These are phyloP conservation scores for Margaritifera margaritifera DNA, from an alignment of 2,888 invertebrate species.

Conservation along the genomic window DNA sequence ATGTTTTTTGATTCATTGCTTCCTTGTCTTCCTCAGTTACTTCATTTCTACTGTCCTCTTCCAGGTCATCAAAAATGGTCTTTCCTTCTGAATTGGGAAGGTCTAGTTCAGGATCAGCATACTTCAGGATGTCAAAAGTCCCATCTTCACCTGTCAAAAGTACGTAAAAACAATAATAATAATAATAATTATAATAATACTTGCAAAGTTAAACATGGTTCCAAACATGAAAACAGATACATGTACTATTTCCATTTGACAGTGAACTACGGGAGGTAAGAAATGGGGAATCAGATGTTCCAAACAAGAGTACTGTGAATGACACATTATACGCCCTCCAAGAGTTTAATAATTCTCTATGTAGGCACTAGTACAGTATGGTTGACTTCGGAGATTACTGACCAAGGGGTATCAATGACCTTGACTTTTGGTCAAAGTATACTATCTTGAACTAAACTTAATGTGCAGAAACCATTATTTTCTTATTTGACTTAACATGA, in stretches of 20 bases:
- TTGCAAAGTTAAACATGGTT: neutral
- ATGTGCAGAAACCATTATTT: no score
- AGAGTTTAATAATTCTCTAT: no score
- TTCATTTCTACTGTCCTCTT: conserved; percentile 28
- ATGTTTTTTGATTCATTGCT: conserved; percentile 19
- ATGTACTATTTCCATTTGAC: neutral
- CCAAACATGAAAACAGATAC: neutral
- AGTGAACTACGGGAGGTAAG: no score
- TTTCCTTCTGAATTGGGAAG: conserved; percentile 81
- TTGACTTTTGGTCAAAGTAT: no score
- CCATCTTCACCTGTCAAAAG: conserved; percentile 75
- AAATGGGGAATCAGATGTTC: no score
- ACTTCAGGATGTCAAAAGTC: conserved; percentile 92
- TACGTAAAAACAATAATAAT: neutral
- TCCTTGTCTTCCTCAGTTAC: conserved; percentile 32
- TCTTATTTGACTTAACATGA: no score
- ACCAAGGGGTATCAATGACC: no score
- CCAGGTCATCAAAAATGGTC: conserved; percentile 85
- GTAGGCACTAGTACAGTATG: no score
- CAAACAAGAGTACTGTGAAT: no score
- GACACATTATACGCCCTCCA: no score
- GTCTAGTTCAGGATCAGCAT: conserved; percentile 94
- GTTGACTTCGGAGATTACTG: no score
- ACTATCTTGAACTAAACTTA: no score
- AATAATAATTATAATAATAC: neutral